Percentiles rank a stretch among this genome's conserved stretches.
Evolutionary conservation across 30 jellyfish, hydroid and myxozoan species (phyloP).

Genomic region (Mastigias papua): DNA sequence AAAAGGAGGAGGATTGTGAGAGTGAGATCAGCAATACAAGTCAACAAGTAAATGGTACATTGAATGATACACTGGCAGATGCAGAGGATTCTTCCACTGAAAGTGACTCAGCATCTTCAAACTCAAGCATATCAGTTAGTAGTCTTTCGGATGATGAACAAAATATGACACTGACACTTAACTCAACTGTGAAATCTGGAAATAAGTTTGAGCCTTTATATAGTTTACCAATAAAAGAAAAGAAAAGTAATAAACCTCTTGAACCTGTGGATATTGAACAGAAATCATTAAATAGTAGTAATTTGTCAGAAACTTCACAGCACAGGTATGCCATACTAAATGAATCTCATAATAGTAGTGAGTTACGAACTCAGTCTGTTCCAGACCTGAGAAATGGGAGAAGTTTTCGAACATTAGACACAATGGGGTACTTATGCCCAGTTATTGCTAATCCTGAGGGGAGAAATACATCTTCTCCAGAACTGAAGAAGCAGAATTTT

Average conservation of each 20-base stretch:
- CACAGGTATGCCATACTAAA: slow-evolving; percentile 13
- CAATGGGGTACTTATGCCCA: slow-evolving; percentile 70
- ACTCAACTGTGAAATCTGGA: not conserved
- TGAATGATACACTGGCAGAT: not conserved
- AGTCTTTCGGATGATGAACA: slow-evolving; percentile 61
- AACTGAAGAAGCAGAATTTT: slow-evolving; percentile 5
- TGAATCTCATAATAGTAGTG: slow-evolving; percentile 8
- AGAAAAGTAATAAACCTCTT: not conserved
- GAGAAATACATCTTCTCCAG: slow-evolving; percentile 54
- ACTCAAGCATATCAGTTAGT: slow-evolving; percentile 74
- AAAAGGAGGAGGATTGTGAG: slow-evolving; percentile 54
- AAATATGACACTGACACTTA: not conserved
- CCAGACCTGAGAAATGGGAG: slow-evolving; percentile 63
- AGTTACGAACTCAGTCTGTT: slow-evolving; percentile 69
- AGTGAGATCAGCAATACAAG: not conserved
- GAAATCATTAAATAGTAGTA: not conserved
- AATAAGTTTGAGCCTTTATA: slow-evolving; percentile 69
- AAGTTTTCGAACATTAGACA: slow-evolving; percentile 47
- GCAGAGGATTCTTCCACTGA: slow-evolving; percentile 15
- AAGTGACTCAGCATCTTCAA: slow-evolving; percentile 43
- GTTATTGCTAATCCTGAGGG: not conserved
- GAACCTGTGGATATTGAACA: not conserved
- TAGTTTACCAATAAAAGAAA: slow-evolving; percentile 81
- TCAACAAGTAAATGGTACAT: not conserved
- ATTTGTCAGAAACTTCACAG: slow-evolving; percentile 22